Evolutionary conservation across 2,797 vertebrate genomes (phyloP), one percentile per base, ranked within the genome.

Genomic region (Harpagifer antarcticus): DNA sequence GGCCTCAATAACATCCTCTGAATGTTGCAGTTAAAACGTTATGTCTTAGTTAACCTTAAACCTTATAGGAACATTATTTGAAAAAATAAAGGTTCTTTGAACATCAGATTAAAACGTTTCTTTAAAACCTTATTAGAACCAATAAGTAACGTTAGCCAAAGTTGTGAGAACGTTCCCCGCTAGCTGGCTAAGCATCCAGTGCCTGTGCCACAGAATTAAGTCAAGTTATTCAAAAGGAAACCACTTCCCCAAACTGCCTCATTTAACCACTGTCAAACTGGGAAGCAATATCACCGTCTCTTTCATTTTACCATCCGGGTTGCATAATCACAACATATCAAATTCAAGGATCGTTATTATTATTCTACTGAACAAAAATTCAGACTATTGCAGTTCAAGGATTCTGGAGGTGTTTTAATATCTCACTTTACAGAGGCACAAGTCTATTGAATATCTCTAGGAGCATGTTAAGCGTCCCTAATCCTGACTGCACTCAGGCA

Each of bases 221-320:
- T 47, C 7, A 12, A 64, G 40, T 40, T 65, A 64, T 50, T 16
- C 16, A 63, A 74, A 65, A 63, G 23, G 1, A 37, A 6, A 37
- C 33, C 33, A 37, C 42, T 76, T 76, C 12, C 63, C 48, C 40
- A 50, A 78, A 82, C 11, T n/a, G 60, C 53, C 45, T 78, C 63
- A 78, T n/a, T 65, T 70, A 81, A 74, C 66, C 71, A 79, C 54
- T 50, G 16, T 67, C 23, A 65, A 66, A 68, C 45, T 42, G 58
- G 44, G 52, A 63, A 20, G 45, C 16, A 70, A 61, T 37, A 5
- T 14, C 11, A 4, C 7, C 7, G 3, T 13, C 27, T 64, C 54
- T 59, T 54, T 68, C 59, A 58, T 45, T 71, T 78, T 53, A 65
- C 11, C 57, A 42, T 76, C 43, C 58, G n/a, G 10, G 17, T 16